Base-by-base conservation (phyloP, 2,888 invertebrate species). In the Drosophila atroscutellata region DNA sequence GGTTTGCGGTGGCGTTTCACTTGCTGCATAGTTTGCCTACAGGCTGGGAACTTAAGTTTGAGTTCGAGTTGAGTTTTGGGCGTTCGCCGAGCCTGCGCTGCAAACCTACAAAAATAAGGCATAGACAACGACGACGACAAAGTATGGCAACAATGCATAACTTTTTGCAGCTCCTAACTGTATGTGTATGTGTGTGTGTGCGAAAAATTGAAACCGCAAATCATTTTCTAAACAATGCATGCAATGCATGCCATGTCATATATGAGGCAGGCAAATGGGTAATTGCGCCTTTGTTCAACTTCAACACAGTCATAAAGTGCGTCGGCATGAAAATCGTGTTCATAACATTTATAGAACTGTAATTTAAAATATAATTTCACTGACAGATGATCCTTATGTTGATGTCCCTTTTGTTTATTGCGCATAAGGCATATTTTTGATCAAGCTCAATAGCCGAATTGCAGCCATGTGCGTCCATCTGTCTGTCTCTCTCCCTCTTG, bases 181-280 rank as follows among this genome's bases (percentile, higher is more conserved):
- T 39, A 32, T 55, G 34, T 57, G 45, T 55, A 8, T 47, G 36
- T 56, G 26, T 60, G 5, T 61, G 57, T 80, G 54, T 65, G 79
- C 68, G 68, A 84, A 81, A 87, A 84, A 84, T 84, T 89, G 79
- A 79, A 89, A 62, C 89, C 85, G 87, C 84, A 84, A 89, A 84
- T 84, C 84, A 84, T 84, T 84, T 84, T 79, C 76, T 81, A 86
- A 89, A 84, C 84, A 84, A 84, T 89, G 84, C 84, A 86, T 89
- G 32, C 32, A 32, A 32, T 32, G 32, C 32, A 89, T 89, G 84
- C 85, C 89, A 84, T 89, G 84, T 89, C 89, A 87, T 76, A 81
- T 71, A 72, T 67, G 83, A 52, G 69, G 72, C 79, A 63, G 65
- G 42, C 62, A 62, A 59, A 47, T 67, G 58, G 65, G 42, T 58